Evolutionary conservation across 2,113 vertebrate species (phyloP), one percentile per base, ranked within the genome.

Genomic region (Corvus moneduloides): DNA sequence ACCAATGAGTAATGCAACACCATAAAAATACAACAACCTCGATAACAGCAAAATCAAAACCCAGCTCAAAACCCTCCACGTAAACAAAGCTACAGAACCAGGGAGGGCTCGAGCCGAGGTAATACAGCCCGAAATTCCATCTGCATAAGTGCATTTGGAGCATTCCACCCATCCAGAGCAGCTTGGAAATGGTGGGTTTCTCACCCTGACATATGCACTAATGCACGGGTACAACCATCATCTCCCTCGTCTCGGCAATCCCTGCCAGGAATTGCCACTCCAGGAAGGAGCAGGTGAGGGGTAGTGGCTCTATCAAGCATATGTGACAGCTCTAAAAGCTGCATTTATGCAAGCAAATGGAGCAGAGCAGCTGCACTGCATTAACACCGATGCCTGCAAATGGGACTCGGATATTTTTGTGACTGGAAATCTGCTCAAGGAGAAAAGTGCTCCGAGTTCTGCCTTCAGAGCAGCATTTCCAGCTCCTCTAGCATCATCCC

Each of bases 331-430:
- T 92, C 67, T 91, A 89, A 95, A 91, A 94, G 93, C 94, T 76
- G 77, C 95, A 76, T 94, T 96, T 94, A 87, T 79, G 87, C 78
- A 85, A 79, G 93, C 62, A 94, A 96, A 96, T 95, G 95, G 95
- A 94, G 95, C 89, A 37, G 52, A 61, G 82, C 93, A 89, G 78
- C 96, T 73, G 89, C 86, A 56, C 86, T 62, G 78, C 44, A 84
- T 95, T 87, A 95, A 81, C 94, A 75, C 23, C 85, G 5, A 1
- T 10, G 72, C 10, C 92, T 90, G 92, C 92, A 90, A 95, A 94
- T 59, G 80, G 93, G 67, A 43, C 94, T 77, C 55, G 2, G 72
- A 1, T n/a, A 28, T 83, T 93, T 66, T 26, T 61, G 69, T 23
- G 78, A 26, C 85, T 80, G 82, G 79, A 64, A 83, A 80, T 76